A percentile compares a stretch with the other conserved stretches of the same genome.
Evolutionary conservation across 2,797 vertebrate genomes (phyloP).

Genomic region (Trichosurus vulpecula): DNA sequence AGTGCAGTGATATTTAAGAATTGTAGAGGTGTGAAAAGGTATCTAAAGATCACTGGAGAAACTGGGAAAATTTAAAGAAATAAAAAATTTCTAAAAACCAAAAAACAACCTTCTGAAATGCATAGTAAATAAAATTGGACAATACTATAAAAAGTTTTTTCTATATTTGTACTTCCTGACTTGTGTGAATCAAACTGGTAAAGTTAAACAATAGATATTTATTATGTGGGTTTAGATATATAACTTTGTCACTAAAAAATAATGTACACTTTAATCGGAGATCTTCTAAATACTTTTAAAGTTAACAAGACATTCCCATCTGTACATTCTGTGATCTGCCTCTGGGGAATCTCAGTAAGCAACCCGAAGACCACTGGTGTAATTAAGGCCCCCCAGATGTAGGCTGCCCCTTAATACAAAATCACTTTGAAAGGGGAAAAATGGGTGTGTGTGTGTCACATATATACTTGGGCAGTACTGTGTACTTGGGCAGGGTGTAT

Average conservation of each 20-base stretch:
- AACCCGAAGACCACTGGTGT: background rate
- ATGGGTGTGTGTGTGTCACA: background rate
- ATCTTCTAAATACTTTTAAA: conserved; percentile 5
- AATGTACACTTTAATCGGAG: background rate
- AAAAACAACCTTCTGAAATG: background rate
- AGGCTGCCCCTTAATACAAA: background rate
- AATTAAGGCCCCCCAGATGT: background rate
- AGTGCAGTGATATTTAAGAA: background rate
- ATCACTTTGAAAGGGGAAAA: background rate
- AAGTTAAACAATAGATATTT: background rate
- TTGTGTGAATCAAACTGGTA: background rate
- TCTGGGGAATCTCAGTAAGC: background rate
- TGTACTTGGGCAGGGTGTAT: background rate
- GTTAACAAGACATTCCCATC: background rate
- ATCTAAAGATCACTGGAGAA: background rate
- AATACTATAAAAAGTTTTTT: background rate
- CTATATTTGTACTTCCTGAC: background rate
- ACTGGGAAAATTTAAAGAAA: background rate
- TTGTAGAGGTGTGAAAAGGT: background rate
- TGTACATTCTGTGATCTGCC: background rate
- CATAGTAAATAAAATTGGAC: background rate
- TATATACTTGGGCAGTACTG: background rate
- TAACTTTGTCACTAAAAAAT: background rate
- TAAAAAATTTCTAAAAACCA: background rate
- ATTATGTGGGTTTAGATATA: background rate